A percentile compares a stretch with the other conserved stretches of the same genome.
These are phyloP conservation scores for Charanyca ferruginea DNA, from an alignment of 2,888 invertebrate genomes.

Conservation along the genomic window DNA sequence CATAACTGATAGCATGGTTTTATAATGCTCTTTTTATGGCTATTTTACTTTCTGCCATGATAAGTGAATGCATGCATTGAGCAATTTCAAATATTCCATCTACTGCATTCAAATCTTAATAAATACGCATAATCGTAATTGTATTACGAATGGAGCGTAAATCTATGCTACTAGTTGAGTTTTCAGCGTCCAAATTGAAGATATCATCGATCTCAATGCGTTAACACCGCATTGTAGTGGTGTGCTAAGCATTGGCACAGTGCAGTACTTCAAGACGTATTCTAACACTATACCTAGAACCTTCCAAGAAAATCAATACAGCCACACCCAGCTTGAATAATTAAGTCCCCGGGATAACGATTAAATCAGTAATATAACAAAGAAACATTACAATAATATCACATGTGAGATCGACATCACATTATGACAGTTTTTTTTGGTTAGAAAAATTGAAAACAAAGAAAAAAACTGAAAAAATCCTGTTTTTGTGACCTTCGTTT, in stretches of 20 bases:
- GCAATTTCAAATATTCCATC: constrained; percentile 53
- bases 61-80: constrained; percentile 67
- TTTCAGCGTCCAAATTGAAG: constrained; percentile 41
- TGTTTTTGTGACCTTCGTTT: constrained; percentile 67
- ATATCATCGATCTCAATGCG: constrained; percentile 70
- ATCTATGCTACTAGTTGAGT: constrained; percentile 12
- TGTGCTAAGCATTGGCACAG: constrained; percentile 79
- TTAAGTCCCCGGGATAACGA: constrained; percentile 78
- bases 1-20: constrained; percentile 86
- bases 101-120: constrained; percentile 36
- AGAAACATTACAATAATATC: constrained; percentile 80
- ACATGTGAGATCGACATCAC: constrained; percentile 87
- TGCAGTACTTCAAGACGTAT: constrained; percentile 86
- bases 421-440: constrained; percentile 88
- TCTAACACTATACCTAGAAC: constrained; percentile 88
- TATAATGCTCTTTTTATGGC: constrained; percentile 82
- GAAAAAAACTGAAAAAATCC: constrained; percentile 82
- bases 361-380: constrained; percentile 70
- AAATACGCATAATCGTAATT: constrained; percentile 12
- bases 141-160: constrained; percentile 9
- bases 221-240: constrained; percentile 79
- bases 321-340: constrained; percentile 91
- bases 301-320: constrained; percentile 91
- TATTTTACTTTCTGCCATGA: constrained; percentile 72
- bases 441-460: constrained; percentile 89